Base-by-base conservation (phyloP, 2,113 vertebrate genomes). In the Phalacrocorax aristotelis region DNA sequence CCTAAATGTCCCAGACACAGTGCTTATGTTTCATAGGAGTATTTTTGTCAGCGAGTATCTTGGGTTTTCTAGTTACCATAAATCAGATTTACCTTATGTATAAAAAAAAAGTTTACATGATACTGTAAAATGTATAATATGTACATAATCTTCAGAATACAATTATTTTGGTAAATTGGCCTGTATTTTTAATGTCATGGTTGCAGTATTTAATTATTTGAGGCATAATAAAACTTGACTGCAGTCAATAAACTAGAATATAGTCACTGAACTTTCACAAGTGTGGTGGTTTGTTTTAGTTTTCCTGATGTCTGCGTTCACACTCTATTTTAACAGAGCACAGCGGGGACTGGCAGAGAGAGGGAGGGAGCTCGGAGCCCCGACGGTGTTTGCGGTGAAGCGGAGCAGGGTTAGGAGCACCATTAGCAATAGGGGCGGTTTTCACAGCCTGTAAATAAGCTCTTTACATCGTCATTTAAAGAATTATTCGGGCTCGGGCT, bases 111-210 rank as follows among this genome's bases (percentile, higher is more conserved):
- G 95, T 97, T 96, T 98, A 97, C 97, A 91, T 96, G 97, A 97
- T 96, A 87, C 77, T 98, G 98, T 98, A 98, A 98, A 98, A 98
- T 98, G 98, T 98, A 98, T 98, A 85, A 98, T 98, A 98, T 98
- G 98, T 98, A 98, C 91, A 98, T 98, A 98, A 97, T 97, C 97
- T 96, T 98, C 97, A 98, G 97, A 98, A 98, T 98, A 97, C 98
- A 98, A 98, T 97, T 98, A 98, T 98, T 98, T 98, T 98, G 98
- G 93, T 98, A 98, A 98, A 97, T 97, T 97, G 97, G 97, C 98
- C 97, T 98, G 98, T 98, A 98, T 98, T 98, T 98, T 98, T 98
- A 98, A 98, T 98, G 97, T 97, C 90, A 96, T 55, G 36, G 91
- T 97, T 96, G 79, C 94, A 86, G 92, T 98, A 98, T 98, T 98